These are phyloP conservation scores for Latheticus oryzae DNA, from an alignment of 2,888 invertebrate species.

Conservation along the genomic window DNA sequence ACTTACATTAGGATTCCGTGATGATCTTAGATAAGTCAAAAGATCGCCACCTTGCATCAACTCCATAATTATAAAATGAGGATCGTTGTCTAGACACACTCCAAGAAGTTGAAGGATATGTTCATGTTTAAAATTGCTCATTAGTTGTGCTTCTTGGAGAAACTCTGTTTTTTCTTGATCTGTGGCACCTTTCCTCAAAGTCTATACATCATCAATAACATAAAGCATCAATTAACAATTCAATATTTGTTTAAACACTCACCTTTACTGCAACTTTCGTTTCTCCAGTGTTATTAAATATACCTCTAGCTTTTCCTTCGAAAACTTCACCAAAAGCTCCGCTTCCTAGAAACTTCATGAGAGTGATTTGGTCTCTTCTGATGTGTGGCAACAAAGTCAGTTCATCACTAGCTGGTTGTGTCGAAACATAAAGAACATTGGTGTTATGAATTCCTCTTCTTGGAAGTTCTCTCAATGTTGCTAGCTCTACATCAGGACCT, in stretches of 20 bases:
- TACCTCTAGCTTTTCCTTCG: conserved; percentile 85
- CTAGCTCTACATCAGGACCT: conserved; percentile 84
- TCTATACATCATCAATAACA: too few species aligned
- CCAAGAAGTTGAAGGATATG: conserved; percentile 94
- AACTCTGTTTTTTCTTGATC: conserved; percentile 93
- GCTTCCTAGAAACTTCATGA: conserved; percentile 90
- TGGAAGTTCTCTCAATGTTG: conserved; percentile 86
- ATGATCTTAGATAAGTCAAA: conserved; percentile 87
- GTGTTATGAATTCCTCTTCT: conserved; percentile 79
- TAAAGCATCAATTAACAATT: conserved; percentile 12
- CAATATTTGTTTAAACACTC: conserved; percentile 34
- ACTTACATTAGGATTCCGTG: conserved; percentile 79
- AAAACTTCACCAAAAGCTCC: conserved; percentile 98
- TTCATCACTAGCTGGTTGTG: conserved; percentile 67
- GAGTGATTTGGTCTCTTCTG: conserved; percentile 82
- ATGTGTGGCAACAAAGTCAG: conserved; percentile 88
- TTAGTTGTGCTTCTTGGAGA: conserved; percentile 94
- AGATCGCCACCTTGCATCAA: conserved; percentile 98
- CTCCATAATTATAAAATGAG: conserved; percentile 94
- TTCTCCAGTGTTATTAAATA: conserved; percentile 70
- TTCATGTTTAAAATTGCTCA: conserved; percentile 97
- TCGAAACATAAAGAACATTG: conserved; percentile 83
- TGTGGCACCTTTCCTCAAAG: conserved; percentile 90
- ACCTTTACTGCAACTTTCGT: conserved; percentile 94
- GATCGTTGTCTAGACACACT: conserved; percentile 93